Percentiles rank a stretch among this genome's conserved stretches.
Conservation (phyloP, 2,113 vertebrate genomes). For the Chaetodon auriga region DNA sequence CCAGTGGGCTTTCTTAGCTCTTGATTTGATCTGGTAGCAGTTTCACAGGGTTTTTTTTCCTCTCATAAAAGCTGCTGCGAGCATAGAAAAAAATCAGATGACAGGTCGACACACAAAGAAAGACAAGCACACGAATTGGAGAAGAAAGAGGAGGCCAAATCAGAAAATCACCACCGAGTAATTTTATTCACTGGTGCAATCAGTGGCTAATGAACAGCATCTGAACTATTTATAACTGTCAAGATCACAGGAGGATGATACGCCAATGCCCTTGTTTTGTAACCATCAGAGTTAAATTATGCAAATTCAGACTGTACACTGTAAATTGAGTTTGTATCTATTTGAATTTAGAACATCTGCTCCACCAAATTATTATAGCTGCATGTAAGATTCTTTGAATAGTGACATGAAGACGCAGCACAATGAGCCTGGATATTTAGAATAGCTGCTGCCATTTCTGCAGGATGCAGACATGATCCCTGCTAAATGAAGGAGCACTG, state of each 20-base stretch:
- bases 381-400: not conserved
- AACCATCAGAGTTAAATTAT: not conserved
- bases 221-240: not conserved
- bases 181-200: not conserved
- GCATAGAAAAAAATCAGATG: not conserved
- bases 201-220: not conserved
- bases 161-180: not conserved
- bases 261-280: not conserved
- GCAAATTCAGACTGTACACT: not conserved
- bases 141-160: not conserved
- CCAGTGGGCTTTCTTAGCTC: rapidly evolving
- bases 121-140: not conserved
- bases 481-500: not conserved
- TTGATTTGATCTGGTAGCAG: not conserved
- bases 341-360: not conserved
- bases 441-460: conserved; percentile 7
- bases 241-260: not conserved
- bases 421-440: not conserved
- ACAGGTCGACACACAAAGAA: not conserved
- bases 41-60: not conserved
- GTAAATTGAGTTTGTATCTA: not conserved
- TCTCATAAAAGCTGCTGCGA: not conserved
- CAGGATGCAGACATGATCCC: conserved; percentile 8
- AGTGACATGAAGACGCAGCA: not conserved
- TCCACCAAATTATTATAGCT: not conserved